Evolutionary conservation across 2,888 invertebrate species (phyloP), one percentile per base, ranked within the genome.

Genomic region (Smittia aterrima): DNA sequence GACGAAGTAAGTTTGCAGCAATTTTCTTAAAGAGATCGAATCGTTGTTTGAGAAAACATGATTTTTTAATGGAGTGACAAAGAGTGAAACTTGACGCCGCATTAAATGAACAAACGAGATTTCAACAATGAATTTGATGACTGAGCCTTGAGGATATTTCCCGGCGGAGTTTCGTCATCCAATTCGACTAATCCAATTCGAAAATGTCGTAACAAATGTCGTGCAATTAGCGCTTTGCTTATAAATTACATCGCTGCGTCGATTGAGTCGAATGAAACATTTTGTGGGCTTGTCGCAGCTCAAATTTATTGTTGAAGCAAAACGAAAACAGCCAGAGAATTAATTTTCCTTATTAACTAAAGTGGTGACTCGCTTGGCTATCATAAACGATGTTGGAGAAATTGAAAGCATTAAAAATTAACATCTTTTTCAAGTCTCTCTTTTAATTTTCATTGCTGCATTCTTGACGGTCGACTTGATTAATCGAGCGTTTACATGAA

Each of bases 291-390:
- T 47, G 47, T n/a, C 58, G 18, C 58, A 18, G 20, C 9, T 58
- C 58, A 58, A 58, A 58, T 58, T 58, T 58, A 58, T 58, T 9
- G 58, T 22, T 58, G 9, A 20, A 58, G 18, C 58, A 58, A 58
- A 58, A 18, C 58, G 18, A 22, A 7, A 58, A 58, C 58, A 47
- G 22, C 22, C 1, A 7, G 40, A 53, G 47, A 38, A 70, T 70
- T 70, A 53, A 70, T 70, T 70, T 40, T 22, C n/a, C 70, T 70
- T 70, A 70, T 70, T 70, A 70, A 70, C 40, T 70, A 25, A 70
- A 47, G 70, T 53, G 70, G 27, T 70, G 70, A 70, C n/a, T 70
- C 53, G 22, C 24, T 47, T 24, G 53, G 32, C 16, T 47, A 11
- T 47, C 47, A 11, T n/a, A 47, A 47, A 47, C 32, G 32, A 32